A percentile compares a stretch with the other conserved stretches of the same genome.
Evolutionary conservation across 2,888 invertebrate species (phyloP).

Genomic region (Syrphus vitripennis): DNA sequence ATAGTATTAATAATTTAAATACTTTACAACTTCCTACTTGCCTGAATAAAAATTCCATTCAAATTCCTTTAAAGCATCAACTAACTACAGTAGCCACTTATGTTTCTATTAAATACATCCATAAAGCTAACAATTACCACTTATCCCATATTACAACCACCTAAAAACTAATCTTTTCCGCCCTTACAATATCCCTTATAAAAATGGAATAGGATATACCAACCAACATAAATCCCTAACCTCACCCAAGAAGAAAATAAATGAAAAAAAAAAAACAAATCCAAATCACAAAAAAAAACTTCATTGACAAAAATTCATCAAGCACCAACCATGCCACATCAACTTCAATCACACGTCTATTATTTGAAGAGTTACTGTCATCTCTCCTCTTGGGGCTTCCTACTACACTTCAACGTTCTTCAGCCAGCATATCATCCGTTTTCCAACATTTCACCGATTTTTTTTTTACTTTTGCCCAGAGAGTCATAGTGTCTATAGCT

Average conservation of each 20-base stretch:
- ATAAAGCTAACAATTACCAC: not conserved
- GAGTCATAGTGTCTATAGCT: not conserved
- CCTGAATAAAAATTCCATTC: no score
- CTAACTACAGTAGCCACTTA: not conserved
- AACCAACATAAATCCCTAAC: constrained; percentile 15
- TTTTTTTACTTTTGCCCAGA: constrained; percentile 22
- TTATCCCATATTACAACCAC: not conserved
- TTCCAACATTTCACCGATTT: constrained; percentile 52
- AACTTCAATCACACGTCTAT: constrained; percentile 70
- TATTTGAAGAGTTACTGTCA: constrained; percentile 71
- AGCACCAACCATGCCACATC: constrained; percentile 61
- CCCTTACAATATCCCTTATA: not conserved
- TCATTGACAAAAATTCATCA: constrained; percentile 68
- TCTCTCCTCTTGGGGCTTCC: constrained; percentile 47
- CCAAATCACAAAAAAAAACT: not conserved
- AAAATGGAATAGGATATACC: no score
- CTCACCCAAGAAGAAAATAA: constrained; percentile 9
- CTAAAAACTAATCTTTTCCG: not conserved
- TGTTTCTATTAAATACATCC: not conserved
- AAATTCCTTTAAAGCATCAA: not conserved
- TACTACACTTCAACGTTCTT: constrained; percentile 33
- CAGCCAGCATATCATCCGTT: constrained; percentile 37
- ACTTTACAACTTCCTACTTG: no score
- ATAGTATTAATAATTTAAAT: no score
- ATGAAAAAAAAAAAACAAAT: not conserved